Conservation (phyloP, 2,888 invertebrate species). For the Linyphia triangularis region DNA sequence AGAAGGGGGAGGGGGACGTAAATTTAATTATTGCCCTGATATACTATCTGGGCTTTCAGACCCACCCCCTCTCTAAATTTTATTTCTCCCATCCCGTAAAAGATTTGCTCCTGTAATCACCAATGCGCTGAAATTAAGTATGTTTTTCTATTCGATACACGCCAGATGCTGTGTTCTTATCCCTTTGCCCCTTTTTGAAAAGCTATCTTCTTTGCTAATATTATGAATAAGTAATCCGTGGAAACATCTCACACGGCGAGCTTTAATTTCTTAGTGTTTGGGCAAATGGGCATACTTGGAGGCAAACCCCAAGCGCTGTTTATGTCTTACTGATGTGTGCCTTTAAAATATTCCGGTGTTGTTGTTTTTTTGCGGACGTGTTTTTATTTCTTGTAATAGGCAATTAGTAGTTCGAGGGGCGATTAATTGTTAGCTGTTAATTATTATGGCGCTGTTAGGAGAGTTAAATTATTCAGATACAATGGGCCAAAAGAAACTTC, state of each 20-base stretch:
- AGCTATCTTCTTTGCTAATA: slow-evolving; percentile 70
- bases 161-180: not conserved
- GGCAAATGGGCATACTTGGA: slow-evolving; percentile 41
- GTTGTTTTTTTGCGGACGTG: not conserved
- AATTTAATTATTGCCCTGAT: slow-evolving; percentile 71
- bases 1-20: slow-evolving; percentile 1
- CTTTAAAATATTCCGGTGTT: not conserved
- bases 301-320: slow-evolving; percentile 32
- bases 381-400: slow-evolving; percentile 14
- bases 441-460: slow-evolving; percentile 53
- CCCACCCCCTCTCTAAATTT: slow-evolving; percentile 28
- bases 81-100: slow-evolving; percentile 37
- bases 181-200: slow-evolving; percentile 7
- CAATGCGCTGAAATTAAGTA: slow-evolving; percentile 62
- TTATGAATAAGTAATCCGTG: slow-evolving; percentile 67
- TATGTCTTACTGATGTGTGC: slow-evolving; percentile 18
- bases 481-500: slow-evolving; percentile 40
- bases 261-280: slow-evolving; percentile 59
- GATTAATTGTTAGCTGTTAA: slow-evolving; percentile 71
- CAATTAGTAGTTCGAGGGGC: slow-evolving; percentile 12
- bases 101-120: slow-evolving; percentile 66
- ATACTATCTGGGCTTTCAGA: slow-evolving; percentile 42
- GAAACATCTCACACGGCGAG: slow-evolving; percentile 42
- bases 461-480: slow-evolving; percentile 55
- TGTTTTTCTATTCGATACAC: slow-evolving; percentile 60